Base-by-base conservation (phyloP, 1,140 invertebrate genomes). In the Arion vulgaris region DNA sequence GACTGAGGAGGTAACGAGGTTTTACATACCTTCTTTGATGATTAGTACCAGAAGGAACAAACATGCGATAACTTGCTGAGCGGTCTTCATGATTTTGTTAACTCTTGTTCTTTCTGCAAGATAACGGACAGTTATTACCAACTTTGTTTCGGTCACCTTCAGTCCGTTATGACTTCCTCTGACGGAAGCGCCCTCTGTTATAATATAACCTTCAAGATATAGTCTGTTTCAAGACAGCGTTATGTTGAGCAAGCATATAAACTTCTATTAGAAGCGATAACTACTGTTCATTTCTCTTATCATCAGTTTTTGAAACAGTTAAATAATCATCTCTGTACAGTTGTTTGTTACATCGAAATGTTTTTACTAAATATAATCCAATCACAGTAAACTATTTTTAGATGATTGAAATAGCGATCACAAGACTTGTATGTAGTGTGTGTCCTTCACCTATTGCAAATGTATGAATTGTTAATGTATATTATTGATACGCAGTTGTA, bases 111-210 rank as follows among this genome's bases (percentile, higher is more conserved):
- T 11, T 34, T 39, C 5, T 19, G 7, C 2, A 28, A 26, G 38
- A 66, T 13, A 66, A 66, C 62, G 62, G n/a, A 66, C 62, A 34
- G 62, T 32, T 28, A 28, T 28, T 66, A 32, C 2, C 62, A 66
- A 28, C 2, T 66, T 66, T 17, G 5, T 23, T 32, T 28, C 62
- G 38, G 38, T 41, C 45, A 73, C 72, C 45, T 41, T 41, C 38
- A 73, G 45, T 49, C 23, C 45, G 45, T 73, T 41, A 41, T 34
- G n/a, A 73, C 38, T 41, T 49, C 45, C 72, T 73, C n/a, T 41
- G n/a, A 9, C 38, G 5, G 2, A 1, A 41, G 45, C 38, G 45
- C 45, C 45, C 5, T 41, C 45, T 73, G 62, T 26, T 57, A n/a
- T n/a, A n/a, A n/a, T n/a, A 15, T 23, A n/a, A 19, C 72, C 7